Conservation (phyloP, 2,888 invertebrate species). For the Pogonocherus hispidulus region DNA sequence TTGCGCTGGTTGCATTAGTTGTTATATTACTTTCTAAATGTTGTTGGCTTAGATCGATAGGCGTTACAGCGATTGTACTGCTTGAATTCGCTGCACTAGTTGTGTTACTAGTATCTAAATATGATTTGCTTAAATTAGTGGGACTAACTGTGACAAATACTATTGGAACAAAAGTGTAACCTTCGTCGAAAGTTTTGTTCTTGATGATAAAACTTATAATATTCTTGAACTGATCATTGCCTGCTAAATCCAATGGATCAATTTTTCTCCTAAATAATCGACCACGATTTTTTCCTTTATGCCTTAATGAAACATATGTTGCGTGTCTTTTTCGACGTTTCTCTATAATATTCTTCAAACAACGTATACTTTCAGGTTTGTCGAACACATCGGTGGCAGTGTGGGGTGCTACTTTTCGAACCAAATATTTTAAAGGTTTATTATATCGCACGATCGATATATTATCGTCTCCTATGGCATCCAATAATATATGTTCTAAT, state of each 20-base stretch:
- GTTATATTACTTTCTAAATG: not conserved
- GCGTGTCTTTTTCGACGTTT: constrained; percentile 42
- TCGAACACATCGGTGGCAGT: constrained; percentile 38
- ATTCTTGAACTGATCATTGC: constrained; percentile 31
- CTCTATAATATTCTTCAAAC: constrained; percentile 42
- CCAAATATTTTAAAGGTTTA: constrained; percentile 45
- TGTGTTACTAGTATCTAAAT: constrained; percentile 13
- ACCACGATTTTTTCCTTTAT: constrained; percentile 35
- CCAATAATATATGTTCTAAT: constrained; percentile 26
- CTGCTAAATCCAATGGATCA: constrained; percentile 17
- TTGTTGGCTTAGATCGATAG: not conserved
- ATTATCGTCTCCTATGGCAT: constrained; percentile 24
- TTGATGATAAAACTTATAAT: constrained; percentile 48
- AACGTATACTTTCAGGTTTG: constrained; percentile 38
- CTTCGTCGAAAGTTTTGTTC: constrained; percentile 48
- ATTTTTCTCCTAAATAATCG: constrained; percentile 23
- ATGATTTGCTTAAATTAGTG: constrained; percentile 21
- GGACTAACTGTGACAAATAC: constrained; percentile 48
- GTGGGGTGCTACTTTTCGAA: constrained; percentile 38
- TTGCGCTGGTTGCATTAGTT: not conserved
- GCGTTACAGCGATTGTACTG: not conserved
- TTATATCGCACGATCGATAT: constrained; percentile 27
- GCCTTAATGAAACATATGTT: constrained; percentile 40
- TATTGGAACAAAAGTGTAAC: constrained; percentile 49
- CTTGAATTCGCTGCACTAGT: not conserved